Evolutionary conservation across 1,140 invertebrate genomes (phyloP), one percentile per base, ranked within the genome.

Genomic region (Drosophila rufa): DNA sequence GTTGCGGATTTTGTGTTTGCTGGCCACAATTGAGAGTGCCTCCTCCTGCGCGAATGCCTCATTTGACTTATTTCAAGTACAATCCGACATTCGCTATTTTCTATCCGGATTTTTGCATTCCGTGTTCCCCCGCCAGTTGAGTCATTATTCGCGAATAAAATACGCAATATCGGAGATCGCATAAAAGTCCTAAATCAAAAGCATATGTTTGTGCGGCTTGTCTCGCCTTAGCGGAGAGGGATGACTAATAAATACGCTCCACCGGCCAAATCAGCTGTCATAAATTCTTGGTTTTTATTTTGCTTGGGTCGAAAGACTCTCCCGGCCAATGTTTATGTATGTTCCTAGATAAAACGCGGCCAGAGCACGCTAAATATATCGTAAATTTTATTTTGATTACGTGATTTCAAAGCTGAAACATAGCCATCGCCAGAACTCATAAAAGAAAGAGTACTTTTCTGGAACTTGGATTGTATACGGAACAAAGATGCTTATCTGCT

Each of bases 241-340:
- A 87, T 86, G 80, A 86, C 84, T 83, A 86, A 83, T 51, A 56
- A 86, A 83, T 51, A 56, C 47, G 38, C 61, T 69, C 59, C 61
- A 64, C 60, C 14, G 75, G 40, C 36, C 30, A 43, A 64, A 74
- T 79, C 65, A 75, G 53, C 48, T 45, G 62, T 57, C 76, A 89
- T 86, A 89, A 86, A 87, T 71, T 83, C 75, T 75, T 48, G 33
- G 55, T 80, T 64, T 87, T 87, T 86, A 86, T 86, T 75, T 64
- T 43, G 27, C 70, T 59, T 38, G 57, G 55, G 62, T 68, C 79
- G 65, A 70, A 62, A 66, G 69, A 71, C 82, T 75, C 45, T 69
- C 66, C 27, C 40, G 36, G 17, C 25, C 30, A 78, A 69, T 64
- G 48, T 75, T 70, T 75, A 42, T 58, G 50, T 48, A 55, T 75